Base-by-base conservation (phyloP, 2,797 vertebrate species). In the Florisuga fusca region DNA sequence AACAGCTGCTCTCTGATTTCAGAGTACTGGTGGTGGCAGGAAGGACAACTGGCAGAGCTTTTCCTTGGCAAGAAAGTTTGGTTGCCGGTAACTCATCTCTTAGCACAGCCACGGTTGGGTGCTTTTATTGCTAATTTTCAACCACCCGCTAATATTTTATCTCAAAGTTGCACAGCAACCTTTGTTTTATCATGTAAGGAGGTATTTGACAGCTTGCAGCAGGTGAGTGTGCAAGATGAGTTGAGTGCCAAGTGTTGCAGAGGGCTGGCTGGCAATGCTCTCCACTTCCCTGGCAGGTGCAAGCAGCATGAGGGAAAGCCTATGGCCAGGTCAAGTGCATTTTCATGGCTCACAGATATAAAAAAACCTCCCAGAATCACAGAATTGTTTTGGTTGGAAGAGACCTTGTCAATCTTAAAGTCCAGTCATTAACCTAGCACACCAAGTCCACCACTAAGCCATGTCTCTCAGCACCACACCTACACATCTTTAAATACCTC, bases 101-200 rank as follows among this genome's bases (percentile, higher is more conserved):
- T 54, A 38, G 4, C 33, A 16, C 7, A 68, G 58, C 36, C n/a
- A 11, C 34, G 41, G 25, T 12, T 81, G 41, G 25, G 61, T 69
- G 51, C 7, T 77, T 83, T 66, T 22, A 53, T 61, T 51, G 59
- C 54, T 54, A 36, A 43, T 68, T 93, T 90, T 81, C 64, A 71
- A 26, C 29, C 13, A 45, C 15, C 74, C 36, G 61, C 87, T 64
- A 80, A 93, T 81, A 77, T 93, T 95, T 90, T 61, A 91, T 36
- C 48, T 74, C 72, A 69, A 94, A 83, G 53, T 46, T 71, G 57
- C 57, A 64, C 16, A 57, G 26, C 22, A 81, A n/a, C 10, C 5
- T 61, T 75, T 72, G 38, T 45, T 43, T 50, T 62, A 78, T 66
- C 10, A 21, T 27, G 38, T 31, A 84, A 71, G 15, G 12, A 79